Percentiles rank a stretch among this genome's conserved stretches.
Conservation (phyloP, 1,140 invertebrate genomes). For the Antheraea pernyi region DNA sequence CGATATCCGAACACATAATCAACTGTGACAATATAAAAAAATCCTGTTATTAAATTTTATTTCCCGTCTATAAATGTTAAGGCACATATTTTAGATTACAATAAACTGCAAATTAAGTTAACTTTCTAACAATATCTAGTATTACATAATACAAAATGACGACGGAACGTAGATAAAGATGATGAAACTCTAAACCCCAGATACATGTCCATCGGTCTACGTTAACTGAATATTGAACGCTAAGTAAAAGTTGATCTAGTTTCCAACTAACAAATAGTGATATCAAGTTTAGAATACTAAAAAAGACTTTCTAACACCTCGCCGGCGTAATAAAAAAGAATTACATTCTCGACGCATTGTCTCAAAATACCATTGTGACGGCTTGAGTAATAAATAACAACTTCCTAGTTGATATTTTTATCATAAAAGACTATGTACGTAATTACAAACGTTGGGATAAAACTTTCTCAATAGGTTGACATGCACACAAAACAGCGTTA, state of each 20-base stretch:
- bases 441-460: neutral
- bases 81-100: no score
- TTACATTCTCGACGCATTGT: slow-evolving; percentile 2
- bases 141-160: neutral
- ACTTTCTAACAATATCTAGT: neutral
- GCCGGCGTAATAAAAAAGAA: neutral
- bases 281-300: slow-evolving; percentile 11
- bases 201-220: neutral
- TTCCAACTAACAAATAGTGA: neutral
- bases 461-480: neutral
- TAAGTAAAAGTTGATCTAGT: slow-evolving; percentile 13
- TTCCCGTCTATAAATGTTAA: no score
- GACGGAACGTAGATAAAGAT: neutral
- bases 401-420: slow-evolving; percentile 1
- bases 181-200: neutral
- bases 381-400: slow-evolving; percentile 1
- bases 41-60: no score
- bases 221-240: slow-evolving; percentile 3
- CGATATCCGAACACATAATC: no score
- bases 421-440: neutral
- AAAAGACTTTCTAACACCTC: slow-evolving; percentile 8
- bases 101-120: no score
- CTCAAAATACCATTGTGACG: slow-evolving; percentile 4
- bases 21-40: no score
- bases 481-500: neutral